phyloP scores from a whole-genome alignment of 2,113 vertebrate species.

The Chauna torquata region DNA sequence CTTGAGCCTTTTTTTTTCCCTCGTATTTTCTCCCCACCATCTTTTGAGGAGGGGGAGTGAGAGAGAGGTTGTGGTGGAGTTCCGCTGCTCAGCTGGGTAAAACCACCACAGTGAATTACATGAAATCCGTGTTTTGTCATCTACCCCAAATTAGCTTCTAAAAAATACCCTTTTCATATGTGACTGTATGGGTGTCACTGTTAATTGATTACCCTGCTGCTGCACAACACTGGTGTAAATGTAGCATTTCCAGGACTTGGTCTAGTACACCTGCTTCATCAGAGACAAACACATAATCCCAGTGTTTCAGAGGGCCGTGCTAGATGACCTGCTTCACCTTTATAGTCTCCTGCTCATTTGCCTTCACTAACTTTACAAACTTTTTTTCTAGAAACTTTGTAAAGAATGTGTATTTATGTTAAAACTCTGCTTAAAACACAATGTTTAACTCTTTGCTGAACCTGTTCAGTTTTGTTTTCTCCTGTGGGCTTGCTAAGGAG shows the following conservation, averaged over 20 bases:
- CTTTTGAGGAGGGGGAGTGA: no score
- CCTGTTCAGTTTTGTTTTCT: not conserved
- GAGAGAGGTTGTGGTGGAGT: no score
- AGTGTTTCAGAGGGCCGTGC: not conserved
- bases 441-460: not conserved
- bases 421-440: not conserved
- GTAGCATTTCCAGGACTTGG: not conserved
- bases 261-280: not conserved
- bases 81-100: no score
- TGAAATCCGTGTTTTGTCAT: not conserved
- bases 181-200: not conserved
- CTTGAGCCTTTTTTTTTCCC: no score
- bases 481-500: not conserved
- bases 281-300: not conserved
- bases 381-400: not conserved
- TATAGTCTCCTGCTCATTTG: not conserved
- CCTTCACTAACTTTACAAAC: not conserved
- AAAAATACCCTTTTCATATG: not conserved
- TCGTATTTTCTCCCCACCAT: no score
- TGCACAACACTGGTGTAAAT: not conserved
- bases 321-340: not conserved
- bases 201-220: not conserved
- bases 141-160: not conserved
- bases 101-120: no score
- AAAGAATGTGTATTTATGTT: not conserved